Conservation (phyloP, 2,888 invertebrate genomes). For the Eubasilissa splendida region DNA sequence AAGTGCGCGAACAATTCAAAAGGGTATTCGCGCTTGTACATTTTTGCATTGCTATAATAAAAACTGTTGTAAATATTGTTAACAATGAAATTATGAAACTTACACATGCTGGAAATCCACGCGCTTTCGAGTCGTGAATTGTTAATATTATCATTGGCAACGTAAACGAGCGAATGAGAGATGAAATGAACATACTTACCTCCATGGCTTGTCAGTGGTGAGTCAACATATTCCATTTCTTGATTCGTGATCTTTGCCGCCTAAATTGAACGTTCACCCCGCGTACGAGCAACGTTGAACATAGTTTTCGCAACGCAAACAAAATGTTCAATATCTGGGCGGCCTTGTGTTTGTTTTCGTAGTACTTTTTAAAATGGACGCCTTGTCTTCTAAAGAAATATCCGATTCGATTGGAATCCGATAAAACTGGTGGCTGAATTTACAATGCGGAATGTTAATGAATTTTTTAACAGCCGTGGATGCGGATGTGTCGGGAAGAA, state of each 20-base stretch:
- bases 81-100: background rate
- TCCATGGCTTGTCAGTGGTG: constrained; percentile 28
- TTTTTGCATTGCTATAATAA: too few relatives aligned
- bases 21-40: too few relatives aligned
- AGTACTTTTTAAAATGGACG: constrained; percentile 45
- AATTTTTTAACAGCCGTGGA: background rate
- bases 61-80: too few relatives aligned
- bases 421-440: constrained; percentile 3
- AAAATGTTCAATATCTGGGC: constrained; percentile 40
- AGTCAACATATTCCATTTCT: constrained; percentile 43
- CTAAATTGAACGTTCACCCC: constrained; percentile 50
- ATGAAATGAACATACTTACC: constrained; percentile 22
- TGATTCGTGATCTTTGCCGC: constrained; percentile 46
- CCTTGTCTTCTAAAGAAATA: constrained; percentile 24
- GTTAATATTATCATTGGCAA: background rate
- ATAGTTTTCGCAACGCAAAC: constrained; percentile 44
- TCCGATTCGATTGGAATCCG: constrained; percentile 26
- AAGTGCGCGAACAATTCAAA: too few relatives aligned
- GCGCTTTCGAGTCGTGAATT: background rate
- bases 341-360: constrained; percentile 47
- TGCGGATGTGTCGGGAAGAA: constrained; percentile 16
- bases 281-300: constrained; percentile 48
- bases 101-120: background rate
- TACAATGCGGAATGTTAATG: background rate
- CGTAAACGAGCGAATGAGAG: background rate